Evolutionary conservation across 2,113 vertebrate genomes (phyloP), one percentile per base, ranked within the genome.

Genomic region (Rana temporaria): DNA sequence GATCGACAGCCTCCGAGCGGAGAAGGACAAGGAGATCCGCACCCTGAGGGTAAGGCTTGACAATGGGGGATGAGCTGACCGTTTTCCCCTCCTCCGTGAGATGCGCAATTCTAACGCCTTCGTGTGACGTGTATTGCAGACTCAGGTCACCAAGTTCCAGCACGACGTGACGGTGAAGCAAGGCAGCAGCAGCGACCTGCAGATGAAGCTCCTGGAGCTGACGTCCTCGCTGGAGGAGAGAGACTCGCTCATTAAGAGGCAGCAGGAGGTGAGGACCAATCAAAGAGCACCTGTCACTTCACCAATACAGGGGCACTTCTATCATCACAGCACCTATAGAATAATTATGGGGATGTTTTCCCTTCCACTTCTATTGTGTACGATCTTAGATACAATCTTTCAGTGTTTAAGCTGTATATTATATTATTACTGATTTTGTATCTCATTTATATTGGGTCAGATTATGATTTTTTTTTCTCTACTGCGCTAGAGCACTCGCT

Each of bases 21-120:
- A 98, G 38, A 98, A 99, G 85, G 97, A 99, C 14, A 88, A 87
- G 30, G 97, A 99, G 91, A 94, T 99, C 30, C 84, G 90, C 87
- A 92, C 59, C 26, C 90, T 99, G 30, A 89, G 93, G 94, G 98
- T 98, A 73, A 89, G 94, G 38, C 55, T 19, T 19, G 4, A n/a
- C 9, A 71, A 20, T 53, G 38, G 69, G 38, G 69, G 38, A 16
- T 24, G 68, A 8, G 42, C 19, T 6, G 2, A 15, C 2, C 26
- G 2, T 34, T 11, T 38, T 48, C 26, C 34, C n/a, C n/a, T n/a
- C n/a, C n/a, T n/a, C n/a, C 5, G 20, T 1, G 4, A 68, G 34
- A 7, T 22, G 26, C 32, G 17, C 17, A 26, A 68, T 68, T 32
- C n/a, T 18, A 68, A 68, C 12, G 0, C 1, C 1, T 20, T 2